A percentile compares a stretch with the other conserved stretches of the same genome.
Evolutionary conservation across 2,797 vertebrate genomes (phyloP).

Genomic region (Helicolenus hilgendorfi): DNA sequence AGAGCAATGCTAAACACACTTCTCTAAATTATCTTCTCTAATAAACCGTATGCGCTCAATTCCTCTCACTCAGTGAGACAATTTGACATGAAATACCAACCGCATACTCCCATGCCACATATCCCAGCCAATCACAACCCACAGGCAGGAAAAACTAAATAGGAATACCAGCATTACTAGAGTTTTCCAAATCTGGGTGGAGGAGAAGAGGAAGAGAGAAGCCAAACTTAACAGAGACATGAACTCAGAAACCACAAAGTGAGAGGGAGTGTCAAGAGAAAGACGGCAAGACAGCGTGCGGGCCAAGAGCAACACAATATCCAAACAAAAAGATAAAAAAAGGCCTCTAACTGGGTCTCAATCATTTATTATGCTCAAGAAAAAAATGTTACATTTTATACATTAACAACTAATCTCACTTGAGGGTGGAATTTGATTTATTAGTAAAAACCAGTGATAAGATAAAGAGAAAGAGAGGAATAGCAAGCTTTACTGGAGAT

Average conservation of each 20-base stretch:
- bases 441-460: constrained; percentile 90
- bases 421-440: constrained; percentile 85
- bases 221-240: constrained; percentile 80
- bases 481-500: constrained; percentile 81
- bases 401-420: constrained; percentile 92
- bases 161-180: constrained; percentile 77
- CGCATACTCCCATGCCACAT: constrained; percentile 63
- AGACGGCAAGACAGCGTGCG: not conserved
- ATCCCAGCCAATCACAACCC: constrained; percentile 73
- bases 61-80: constrained; percentile 58
- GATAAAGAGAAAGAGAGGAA: constrained; percentile 64
- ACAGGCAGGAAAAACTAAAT: constrained; percentile 81
- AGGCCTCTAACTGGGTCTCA: constrained; percentile 77
- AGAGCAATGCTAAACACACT: constrained; percentile 12
- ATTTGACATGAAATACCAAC: constrained; percentile 65
- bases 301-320: constrained; percentile 28
- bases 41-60: constrained; percentile 44
- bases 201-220: constrained; percentile 48
- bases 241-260: constrained; percentile 76
- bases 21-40: constrained; percentile 50
- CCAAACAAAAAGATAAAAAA: constrained; percentile 40
- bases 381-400: constrained; percentile 96
- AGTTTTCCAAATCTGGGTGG: constrained; percentile 78
- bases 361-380: constrained; percentile 95
- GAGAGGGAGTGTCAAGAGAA: constrained; percentile 20